Base-by-base conservation (phyloP, 2,113 vertebrate species). In the Macquaria australasica region DNA sequence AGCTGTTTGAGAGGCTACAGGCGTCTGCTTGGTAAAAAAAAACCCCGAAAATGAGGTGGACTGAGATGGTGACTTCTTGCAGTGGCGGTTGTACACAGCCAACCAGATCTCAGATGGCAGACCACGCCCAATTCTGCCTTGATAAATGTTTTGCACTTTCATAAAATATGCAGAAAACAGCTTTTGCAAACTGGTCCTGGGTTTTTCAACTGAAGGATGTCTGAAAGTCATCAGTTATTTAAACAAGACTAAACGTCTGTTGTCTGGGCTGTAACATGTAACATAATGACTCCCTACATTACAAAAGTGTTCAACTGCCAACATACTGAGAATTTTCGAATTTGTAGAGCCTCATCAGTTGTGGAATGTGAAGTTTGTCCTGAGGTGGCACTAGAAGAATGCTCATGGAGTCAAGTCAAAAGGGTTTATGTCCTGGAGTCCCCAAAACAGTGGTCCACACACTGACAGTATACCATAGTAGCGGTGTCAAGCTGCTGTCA, bases 1-100 rank as follows among this genome's bases (percentile, higher is more conserved):
- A 95, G 94, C 94, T 96, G 95, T 92, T 92, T 83, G 85, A 93
- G 90, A 88, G 85, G 89, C 90, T 85, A 77, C 87, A 92, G 90
- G 85, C 85, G 55, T 93, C 93, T 94, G 91, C 53, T 88, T 58
- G 56, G 83, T 78, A 58, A 39, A 79, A 80, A 79, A 92, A 91
- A 90, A 70, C 79, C 88, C n/a, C n/a, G n/a, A 31, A 31, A 31
- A 2, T 31, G 88, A 91, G 88, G 87, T 88, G 87, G 84, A 78
- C 76, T 45, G 70, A 75, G 50, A 79, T 56, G 73, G 78, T 55
- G 50, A 82, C 82, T 60, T 73, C 41, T 87, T 92, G 93, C 90
- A 28, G 60, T 37, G 59, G 62, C 23, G 6, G 37, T 50, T 77
- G 37, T 73, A 28, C 20, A 39, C n/a, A 68, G 51, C n/a, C 51